Percentiles rank a stretch among this genome's conserved stretches.
Evolutionary conservation across 2,797 vertebrate species (phyloP).

Genomic region (Peromyscus aztecus): DNA sequence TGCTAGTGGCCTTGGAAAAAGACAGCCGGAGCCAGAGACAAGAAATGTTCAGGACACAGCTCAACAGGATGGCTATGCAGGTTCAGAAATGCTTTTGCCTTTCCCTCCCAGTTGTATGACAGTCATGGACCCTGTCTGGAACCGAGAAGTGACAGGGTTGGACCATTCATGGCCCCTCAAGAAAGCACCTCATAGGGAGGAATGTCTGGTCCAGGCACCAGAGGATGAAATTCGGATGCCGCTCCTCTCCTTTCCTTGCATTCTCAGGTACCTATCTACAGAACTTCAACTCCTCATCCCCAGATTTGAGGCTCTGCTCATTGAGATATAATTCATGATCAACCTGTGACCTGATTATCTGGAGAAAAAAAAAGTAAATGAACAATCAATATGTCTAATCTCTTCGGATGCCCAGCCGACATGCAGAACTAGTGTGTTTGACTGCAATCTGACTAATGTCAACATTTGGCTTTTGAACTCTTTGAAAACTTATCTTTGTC

Average conservation of each 20-base stretch:
- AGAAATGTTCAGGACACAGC: neutral
- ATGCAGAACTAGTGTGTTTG: neutral
- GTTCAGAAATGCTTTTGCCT: neutral
- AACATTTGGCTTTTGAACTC: conserved; percentile 73
- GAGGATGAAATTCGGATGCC: neutral
- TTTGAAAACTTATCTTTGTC: neutral
- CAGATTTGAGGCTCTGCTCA: neutral
- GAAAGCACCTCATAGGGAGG: neutral
- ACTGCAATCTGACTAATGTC: conserved; percentile 71
- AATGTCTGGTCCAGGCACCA: neutral
- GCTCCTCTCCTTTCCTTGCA: neutral
- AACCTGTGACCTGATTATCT: conserved; percentile 57
- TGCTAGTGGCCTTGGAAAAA: neutral
- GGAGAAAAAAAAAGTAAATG: neutral
- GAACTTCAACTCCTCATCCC: neutral
- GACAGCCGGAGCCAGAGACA: neutral
- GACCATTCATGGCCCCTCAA: neutral
- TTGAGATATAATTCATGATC: conserved; percentile 61
- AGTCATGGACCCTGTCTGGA: neutral
- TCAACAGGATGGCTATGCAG: neutral
- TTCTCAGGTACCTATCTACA: neutral
- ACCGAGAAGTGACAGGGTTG: neutral
- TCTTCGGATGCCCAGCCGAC: accelerated
- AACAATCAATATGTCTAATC: neutral
- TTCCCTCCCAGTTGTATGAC: neutral